phyloP scores from a whole-genome alignment of 2,113 vertebrate genomes.

The Ictalurus punctatus region DNA sequence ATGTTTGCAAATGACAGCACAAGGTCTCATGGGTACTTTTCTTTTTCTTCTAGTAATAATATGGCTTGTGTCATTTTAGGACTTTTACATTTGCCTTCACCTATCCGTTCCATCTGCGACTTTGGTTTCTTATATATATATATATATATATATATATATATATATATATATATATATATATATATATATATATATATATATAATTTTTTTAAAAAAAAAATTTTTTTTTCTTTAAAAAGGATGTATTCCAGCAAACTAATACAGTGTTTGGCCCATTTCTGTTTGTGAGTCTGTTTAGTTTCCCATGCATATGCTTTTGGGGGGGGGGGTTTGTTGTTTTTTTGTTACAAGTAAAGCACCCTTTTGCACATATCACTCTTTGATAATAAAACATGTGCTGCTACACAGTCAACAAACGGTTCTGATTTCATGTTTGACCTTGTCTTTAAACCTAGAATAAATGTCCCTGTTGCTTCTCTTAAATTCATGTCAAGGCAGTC shows the following conservation, averaged over 20 bases:
- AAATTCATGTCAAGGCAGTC: neutral
- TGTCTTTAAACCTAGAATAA: neutral
- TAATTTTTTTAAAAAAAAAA: too few relatives aligned
- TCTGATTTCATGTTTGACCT: neutral
- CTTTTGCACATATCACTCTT: constrained; percentile 74
- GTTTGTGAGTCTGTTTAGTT: constrained; percentile 71
- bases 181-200: neutral
- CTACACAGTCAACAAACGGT: constrained; percentile 51
- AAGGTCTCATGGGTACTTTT: neutral
- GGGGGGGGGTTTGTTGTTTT: neutral
- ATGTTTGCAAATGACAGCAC: constrained; percentile 5
- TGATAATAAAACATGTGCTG: constrained; percentile 74
- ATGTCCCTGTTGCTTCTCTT: neutral
- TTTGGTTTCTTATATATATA: neutral
- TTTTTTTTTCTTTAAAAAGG: too few relatives aligned
- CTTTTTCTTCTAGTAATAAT: neutral
- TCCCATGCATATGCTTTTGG: constrained; percentile 49
- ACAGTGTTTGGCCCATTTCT: constrained; percentile 8
- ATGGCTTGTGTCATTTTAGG: neutral
- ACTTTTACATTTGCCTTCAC: neutral
- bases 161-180: neutral
- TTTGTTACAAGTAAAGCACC: constrained; percentile 68
- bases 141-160: neutral
- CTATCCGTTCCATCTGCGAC: neutral
- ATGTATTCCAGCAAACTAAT: constrained; percentile 5